Base-by-base conservation (phyloP, 2,888 invertebrate species). In the Mimumesa dahlbomi region DNA sequence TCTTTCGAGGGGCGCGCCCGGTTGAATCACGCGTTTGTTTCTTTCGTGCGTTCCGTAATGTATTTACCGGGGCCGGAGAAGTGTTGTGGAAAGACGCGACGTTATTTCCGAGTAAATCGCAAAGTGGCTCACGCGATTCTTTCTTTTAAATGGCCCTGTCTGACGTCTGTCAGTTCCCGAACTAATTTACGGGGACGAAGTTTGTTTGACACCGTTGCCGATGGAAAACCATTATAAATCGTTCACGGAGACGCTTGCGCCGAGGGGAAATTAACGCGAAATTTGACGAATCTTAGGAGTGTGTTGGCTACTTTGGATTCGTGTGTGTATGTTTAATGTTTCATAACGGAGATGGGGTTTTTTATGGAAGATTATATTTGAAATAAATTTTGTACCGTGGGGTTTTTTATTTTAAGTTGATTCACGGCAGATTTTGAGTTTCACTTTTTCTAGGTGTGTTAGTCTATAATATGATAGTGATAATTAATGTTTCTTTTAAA, bases 91-190 rank as follows among this genome's bases (percentile, higher is more conserved):
- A 18, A 43, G 25, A 31, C 46, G 50, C 34, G 46, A 25, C 40
- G 50, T 13, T 45, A 14, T 56, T 61, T 56, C 36, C 40, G 5
- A 21, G 11, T 2, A 45, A 21, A 42, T 42, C 34, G 40, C 16
- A 29, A 19, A 45, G 34, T 49, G 18, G 7, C 45, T 54, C 68
- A 61, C 69, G 69, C 69, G 52, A 63, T 57, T 36, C 43, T 19
- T n/a, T 5, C 11, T 22, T 11, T 21, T n/a, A 18, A 7, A 21
- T 43, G 9, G 11, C 16, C 25, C 22, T 16, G 31, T 49, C 38
- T 31, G 58, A 69, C 63, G 49, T 14, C 53, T 71, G 71, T 70
- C 71, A 11, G 53, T 71, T 61, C 49, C 18, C 53, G 53, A 11
- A 1, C 52, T 52, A 71, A 71, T 71, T 71, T 69, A 54, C 2